Base-by-base conservation (phyloP, 2,797 vertebrate species). In the Scomberomorus guttatus region DNA sequence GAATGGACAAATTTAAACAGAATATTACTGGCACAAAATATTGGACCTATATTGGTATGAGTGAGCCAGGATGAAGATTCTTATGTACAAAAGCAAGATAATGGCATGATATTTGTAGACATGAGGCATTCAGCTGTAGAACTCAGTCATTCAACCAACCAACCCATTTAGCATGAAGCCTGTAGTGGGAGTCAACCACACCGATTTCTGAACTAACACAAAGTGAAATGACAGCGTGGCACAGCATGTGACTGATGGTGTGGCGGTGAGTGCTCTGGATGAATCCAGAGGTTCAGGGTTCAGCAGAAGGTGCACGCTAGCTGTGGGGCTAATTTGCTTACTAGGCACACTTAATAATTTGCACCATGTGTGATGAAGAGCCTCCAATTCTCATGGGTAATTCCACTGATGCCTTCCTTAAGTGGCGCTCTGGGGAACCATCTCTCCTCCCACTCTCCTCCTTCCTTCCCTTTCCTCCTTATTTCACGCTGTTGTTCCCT, bases 321-420 rank as follows among this genome's bases (percentile, higher is more conserved):
- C 88, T 81, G 66, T 56, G 77, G 78, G 82, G 83, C 65, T 74
- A 84, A 83, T 85, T 84, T 89, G 87, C 86, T 90, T 69, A 87
- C 62, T 2, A 68, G 77, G 77, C 83, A 69, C 73, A 67, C 82
- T 77, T 84, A 81, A 89, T 92, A 57, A 85, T 80, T 90, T 85
- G 80, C 70, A 73, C 71, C 60, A 51, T 60, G 83, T 85, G 83
- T 87, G 84, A 81, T 86, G 82, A 83, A 82, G 82, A 77, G 81
- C 75, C 69, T 79, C 66, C 52, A 79, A 75, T 75, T 84, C 82
- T 86, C 85, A 11, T 25, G 81, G 75, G 84, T 89, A 79, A 82
- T 87, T 89, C 76, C 68, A 27, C 82, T 79, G 79, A 90, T 90
- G 87, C 76, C 81, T 78, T 87, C 72, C 75, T 85, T 87, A 87